Conservation (phyloP, 53 echinoderm and acorn worm genomes). For the Zoroaster sp. region DNA sequence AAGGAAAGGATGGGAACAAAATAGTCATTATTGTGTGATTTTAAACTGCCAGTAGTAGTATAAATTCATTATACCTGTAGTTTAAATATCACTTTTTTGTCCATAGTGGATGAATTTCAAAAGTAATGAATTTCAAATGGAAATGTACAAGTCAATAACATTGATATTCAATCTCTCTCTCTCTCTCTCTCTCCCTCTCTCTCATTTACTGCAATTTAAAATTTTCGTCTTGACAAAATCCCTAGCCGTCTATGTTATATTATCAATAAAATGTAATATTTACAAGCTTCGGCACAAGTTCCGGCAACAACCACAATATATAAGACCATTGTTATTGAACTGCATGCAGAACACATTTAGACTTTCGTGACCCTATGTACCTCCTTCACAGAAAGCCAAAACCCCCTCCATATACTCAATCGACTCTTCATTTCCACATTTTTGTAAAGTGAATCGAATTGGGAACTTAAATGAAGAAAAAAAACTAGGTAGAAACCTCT, state of each 20-base stretch:
- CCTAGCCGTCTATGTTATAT: not conserved
- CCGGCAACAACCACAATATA: not conserved
- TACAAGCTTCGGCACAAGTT: not conserved
- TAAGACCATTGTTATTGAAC: not conserved
- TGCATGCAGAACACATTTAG: not conserved
- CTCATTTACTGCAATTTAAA: no score
- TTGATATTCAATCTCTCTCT: no score
- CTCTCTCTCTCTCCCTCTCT: no score
- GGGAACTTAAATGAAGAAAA: not conserved
- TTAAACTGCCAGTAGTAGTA: no score
- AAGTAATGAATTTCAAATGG: no score
- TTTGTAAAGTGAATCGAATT: constrained; percentile 6
- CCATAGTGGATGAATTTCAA: no score
- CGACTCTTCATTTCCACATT: constrained; percentile 16
- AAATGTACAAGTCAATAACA: no score
- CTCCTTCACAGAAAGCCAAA: not conserved
- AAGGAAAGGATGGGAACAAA: no score
- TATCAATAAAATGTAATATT: not conserved
- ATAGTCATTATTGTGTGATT: no score
- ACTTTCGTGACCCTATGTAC: not conserved
- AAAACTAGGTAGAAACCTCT: constrained; percentile 6
- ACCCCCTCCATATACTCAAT: not conserved
- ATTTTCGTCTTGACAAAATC: no score
- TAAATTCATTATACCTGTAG: no score
- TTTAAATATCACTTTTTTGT: no score